Evolutionary conservation across 1,140 invertebrate species (phyloP).

Genomic region (Cydia splendana): DNA sequence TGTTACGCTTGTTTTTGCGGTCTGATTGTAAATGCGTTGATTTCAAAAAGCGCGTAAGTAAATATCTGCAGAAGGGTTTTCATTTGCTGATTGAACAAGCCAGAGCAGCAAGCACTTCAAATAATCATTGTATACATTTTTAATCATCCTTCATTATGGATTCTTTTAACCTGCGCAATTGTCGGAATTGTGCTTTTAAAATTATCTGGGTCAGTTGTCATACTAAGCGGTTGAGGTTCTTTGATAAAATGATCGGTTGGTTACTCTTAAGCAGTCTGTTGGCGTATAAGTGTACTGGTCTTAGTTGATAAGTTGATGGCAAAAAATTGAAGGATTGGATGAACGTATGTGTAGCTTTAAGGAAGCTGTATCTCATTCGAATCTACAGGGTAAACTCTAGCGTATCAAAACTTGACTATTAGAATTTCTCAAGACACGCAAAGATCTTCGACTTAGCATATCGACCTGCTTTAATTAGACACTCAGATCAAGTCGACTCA

Average conservation of each 20-base stretch:
- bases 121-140: slow-evolving; percentile 34
- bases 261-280: background rate
- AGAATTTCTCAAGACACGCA: too few relatives aligned
- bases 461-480: too few relatives aligned
- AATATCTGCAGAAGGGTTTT: slow-evolving; percentile 41
- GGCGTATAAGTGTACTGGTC: too few relatives aligned
- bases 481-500: too few relatives aligned
- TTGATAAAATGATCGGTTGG: background rate
- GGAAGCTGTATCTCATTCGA: too few relatives aligned
- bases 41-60: slow-evolving; percentile 39
- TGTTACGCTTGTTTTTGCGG: slow-evolving; percentile 41
- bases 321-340: too few relatives aligned
- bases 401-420: too few relatives aligned
- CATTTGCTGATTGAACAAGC: slow-evolving; percentile 40
- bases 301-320: too few relatives aligned
- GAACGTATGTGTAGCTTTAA: too few relatives aligned
- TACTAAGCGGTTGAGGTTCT: background rate
- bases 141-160: slow-evolving; percentile 41
- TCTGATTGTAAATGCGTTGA: slow-evolving; percentile 40
- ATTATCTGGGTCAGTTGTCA: slow-evolving; percentile 6
- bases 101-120: slow-evolving; percentile 33
- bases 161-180: background rate
- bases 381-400: too few relatives aligned
- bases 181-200: slow-evolving; percentile 3
- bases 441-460: too few relatives aligned